Percentiles rank a stretch among this genome's conserved stretches.
Evolutionary conservation across 2,113 vertebrate species (phyloP).

Genomic region (Trachemys scripta): DNA sequence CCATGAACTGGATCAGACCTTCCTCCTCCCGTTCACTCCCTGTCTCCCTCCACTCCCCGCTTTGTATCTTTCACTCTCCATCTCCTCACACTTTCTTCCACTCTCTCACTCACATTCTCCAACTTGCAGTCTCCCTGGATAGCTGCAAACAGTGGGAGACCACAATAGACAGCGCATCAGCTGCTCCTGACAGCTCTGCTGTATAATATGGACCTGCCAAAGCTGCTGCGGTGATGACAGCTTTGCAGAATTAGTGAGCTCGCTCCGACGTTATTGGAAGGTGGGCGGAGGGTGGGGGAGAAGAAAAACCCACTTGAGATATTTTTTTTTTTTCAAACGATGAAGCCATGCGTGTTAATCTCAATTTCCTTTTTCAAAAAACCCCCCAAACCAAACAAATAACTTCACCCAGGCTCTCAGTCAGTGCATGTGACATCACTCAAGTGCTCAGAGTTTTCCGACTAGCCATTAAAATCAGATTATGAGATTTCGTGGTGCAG

Average conservation of each 20-base stretch:
- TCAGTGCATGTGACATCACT: background rate
- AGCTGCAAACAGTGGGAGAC: constrained; percentile 49
- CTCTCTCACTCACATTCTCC: background rate
- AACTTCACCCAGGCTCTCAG: background rate
- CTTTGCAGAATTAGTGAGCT: constrained; percentile 57
- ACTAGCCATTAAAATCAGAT: background rate
- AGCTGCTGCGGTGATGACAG: constrained; percentile 50
- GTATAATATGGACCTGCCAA: constrained; percentile 67
- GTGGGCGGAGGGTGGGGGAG: background rate
- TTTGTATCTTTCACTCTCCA: background rate
- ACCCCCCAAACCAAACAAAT: background rate
- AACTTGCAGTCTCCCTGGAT: background rate
- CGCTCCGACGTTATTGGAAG: constrained; percentile 28
- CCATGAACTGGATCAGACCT: background rate
- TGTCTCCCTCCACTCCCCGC: background rate
- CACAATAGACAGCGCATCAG: constrained; percentile 51
- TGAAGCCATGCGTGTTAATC: background rate
- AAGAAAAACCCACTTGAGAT: background rate
- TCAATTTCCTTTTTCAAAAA: background rate
- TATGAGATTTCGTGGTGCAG: background rate
- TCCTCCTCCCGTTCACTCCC: too few relatives aligned
- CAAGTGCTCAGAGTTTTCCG: background rate
- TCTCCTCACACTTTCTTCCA: background rate
- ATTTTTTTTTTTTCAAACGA: background rate
- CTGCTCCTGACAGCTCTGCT: constrained; percentile 57